Evolutionary conservation across 2,113 vertebrate genomes (phyloP), one percentile per base, ranked within the genome.

Genomic region (Anseranas semipalmata): DNA sequence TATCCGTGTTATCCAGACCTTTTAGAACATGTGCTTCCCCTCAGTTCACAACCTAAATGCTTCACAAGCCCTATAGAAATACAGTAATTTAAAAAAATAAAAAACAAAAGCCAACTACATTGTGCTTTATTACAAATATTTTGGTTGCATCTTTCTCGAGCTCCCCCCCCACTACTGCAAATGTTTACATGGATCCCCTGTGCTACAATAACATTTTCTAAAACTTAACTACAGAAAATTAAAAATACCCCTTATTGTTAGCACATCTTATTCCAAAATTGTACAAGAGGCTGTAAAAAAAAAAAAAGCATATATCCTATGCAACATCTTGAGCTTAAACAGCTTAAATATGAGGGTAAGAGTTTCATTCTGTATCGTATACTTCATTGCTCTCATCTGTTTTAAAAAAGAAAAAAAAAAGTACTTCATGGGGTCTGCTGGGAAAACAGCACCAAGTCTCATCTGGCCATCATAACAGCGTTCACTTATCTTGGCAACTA

Each of bases 381-480:
- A 52, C 35, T 93, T 75, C 20, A 13, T 15, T 27, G 37, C n/a
- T 63, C 25, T 91, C 46, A 39, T 11, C 8, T 0, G n/a, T n/a
- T n/a, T n/a, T n/a, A n/a, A n/a, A n/a, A n/a, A n/a, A n/a, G n/a
- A n/a, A n/a, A n/a, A n/a, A n/a, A n/a, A n/a, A n/a, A n/a, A 92
- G 43, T 52, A 81, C 21, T 91, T 90, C 48, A 33, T 2, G 35
- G 33, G 59, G 19, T 75, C 80, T 90, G 35, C 60, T 87, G 74
- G 76, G 70, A 75, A 96, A 92, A 85, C 46, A 73, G 73, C 65
- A 65, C 86, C 66, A 82, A 81, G 76, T 68, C 92, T 79, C 71
- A 60, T 73, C 96, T 21, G 93, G 90, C 91, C 95, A 96, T 70
- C 58, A 53, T 55, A 95, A 95, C 2, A 87, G 74, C 83, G 73